Evolutionary conservation across 2,113 vertebrate genomes (phyloP), one percentile per base, ranked within the genome.

Genomic region (Cettia cetti): DNA sequence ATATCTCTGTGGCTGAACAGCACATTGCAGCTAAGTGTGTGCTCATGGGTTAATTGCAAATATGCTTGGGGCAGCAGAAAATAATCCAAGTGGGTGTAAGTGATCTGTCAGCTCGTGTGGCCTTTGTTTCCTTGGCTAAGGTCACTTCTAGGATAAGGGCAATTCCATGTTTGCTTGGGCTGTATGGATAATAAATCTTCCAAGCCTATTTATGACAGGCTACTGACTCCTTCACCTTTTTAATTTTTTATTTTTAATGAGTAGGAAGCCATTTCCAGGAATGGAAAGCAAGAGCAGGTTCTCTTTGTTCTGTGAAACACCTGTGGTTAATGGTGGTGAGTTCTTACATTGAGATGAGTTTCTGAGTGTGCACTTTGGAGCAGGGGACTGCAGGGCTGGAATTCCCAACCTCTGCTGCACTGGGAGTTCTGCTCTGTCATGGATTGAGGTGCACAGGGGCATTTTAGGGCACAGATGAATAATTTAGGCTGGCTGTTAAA

Each of bases 201-300:
- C 79, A 78, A 50, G 49, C 31, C 35, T 71, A 2, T 49, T 82
- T 90, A 23, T 27, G 82, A 71, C 60, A 84, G 78, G 53, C 68
- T 72, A 47, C 37, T 68, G 68, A 64, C n/a, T 86, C 85, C 71
- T 72, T 90, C 60, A n/a, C n/a, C n/a, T n/a, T n/a, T n/a, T n/a
- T n/a, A n/a, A n/a, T n/a, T n/a, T n/a, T n/a, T n/a, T n/a, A n/a
- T n/a, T n/a, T 5, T 7, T 11, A 60, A 30, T 2, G 39, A 79
- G 28, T n/a, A 64, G 59, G 80, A 94, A 82, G 20, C 57, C 39
- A 54, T 92, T 82, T 76, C 83, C 81, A 68, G 52, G 88, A 70
- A 60, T 40, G 42, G 82, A 79, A 86, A 78, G 84, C 61, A 54
- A 92, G 96, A 96, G 95, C 93, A 70, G 94, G 92, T 92, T 95